A percentile compares a stretch with the other conserved stretches of the same genome.
Conservation (phyloP, 2,797 vertebrate genomes). For the Alca torda region DNA sequence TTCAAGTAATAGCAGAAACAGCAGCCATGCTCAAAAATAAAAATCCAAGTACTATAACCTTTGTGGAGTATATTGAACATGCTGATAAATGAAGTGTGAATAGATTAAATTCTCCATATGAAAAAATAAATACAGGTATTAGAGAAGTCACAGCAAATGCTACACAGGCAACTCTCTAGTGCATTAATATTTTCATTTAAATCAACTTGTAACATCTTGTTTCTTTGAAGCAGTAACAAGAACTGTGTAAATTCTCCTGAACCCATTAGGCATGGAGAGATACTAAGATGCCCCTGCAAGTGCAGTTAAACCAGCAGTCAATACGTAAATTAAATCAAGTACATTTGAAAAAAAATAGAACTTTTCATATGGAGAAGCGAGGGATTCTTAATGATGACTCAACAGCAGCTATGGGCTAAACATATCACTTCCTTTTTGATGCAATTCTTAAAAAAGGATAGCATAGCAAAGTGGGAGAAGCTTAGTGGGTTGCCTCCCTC, state of each 20-base stretch:
- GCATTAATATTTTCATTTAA: background rate
- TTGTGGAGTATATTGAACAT: background rate
- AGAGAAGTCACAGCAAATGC: background rate
- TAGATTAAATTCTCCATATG: background rate
- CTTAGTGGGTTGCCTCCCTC: background rate
- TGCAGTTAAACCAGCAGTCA: background rate
- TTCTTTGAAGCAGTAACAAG: background rate
- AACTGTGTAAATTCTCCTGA: background rate
- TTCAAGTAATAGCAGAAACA: slow-evolving; percentile 2
- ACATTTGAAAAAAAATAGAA: background rate
- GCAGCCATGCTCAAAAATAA: background rate
- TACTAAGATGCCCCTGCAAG: background rate
- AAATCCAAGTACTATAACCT: background rate
- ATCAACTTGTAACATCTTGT: background rate
- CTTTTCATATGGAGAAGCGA: background rate
- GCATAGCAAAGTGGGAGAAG: background rate
- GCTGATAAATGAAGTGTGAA: background rate
- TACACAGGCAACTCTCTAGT: background rate
- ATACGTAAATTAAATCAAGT: background rate
- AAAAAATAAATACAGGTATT: background rate
- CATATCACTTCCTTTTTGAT: background rate
- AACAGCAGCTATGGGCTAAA: background rate
- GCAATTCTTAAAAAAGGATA: background rate
- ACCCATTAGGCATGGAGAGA: background rate
- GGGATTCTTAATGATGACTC: background rate